Evolutionary conservation across 2,888 invertebrate genomes (phyloP), one percentile per base, ranked within the genome.

Genomic region (Erebia palarica): DNA sequence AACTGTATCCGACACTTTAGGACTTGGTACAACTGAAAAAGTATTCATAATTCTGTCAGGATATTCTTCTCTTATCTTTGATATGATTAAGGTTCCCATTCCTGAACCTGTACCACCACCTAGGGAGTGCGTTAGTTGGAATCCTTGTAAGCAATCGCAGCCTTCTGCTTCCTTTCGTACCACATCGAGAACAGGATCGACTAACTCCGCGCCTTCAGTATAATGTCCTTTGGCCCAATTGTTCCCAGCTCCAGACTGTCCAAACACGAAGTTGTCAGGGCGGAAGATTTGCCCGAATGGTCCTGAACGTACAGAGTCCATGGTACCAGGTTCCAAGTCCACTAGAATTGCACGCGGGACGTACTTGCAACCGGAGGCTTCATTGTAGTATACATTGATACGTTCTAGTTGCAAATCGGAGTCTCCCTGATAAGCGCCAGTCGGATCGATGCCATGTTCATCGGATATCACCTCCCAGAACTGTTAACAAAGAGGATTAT

Each of bases 391-490:
- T 3, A 96, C 96, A 81, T 96, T 95, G 80, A 96, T 95, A 71
- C 96, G 91, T 86, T 97, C 96, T 59, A 96, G 84, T 83, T 96
- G 96, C 2, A 96, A 91, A 75, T 96, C 95, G 0, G 95, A 94
- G 82, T 96, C 95, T 5, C 96, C 96, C 75, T 92, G 86, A 84
- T 95, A 96, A 68, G 78, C 76, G 1, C 91, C 91, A 3, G 78
- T 75, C 0, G 95, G 94, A 80, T 96, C 95, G 78, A 96, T 95
- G 36, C 96, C 96, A 82, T 96, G 96, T 79, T 96, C 96, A 80
- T 96, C 96, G 9, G 96, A 96, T 80, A 97, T 97, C 55, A 97
- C 96, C 84, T 97, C 96, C 96, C 96, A 96, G 85, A 96, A 96
- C 96, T 96, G 87, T 65, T 89, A 89, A 75, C 51, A 72, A 68